Conservation (phyloP, 92 coral and sea anemone species). For the Porites evermanni region DNA sequence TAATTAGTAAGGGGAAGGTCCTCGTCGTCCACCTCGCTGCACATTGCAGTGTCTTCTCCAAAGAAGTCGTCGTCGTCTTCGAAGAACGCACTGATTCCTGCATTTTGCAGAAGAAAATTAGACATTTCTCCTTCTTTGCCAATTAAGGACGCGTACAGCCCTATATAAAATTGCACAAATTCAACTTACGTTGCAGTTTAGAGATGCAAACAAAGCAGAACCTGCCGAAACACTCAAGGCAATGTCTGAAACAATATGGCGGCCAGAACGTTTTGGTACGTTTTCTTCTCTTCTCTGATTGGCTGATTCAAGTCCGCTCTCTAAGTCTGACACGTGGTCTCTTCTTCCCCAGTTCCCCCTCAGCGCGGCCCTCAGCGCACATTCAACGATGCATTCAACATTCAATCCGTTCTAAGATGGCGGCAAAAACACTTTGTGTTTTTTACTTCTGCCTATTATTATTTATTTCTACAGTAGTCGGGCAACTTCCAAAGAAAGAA, state of each 20-base stretch:
- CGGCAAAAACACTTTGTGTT: slow-evolving; percentile 20
- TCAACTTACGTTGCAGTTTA: slow-evolving; percentile 17
- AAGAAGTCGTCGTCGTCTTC: slow-evolving; percentile 39
- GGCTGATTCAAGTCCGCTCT: neutral
- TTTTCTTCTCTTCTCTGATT: neutral
- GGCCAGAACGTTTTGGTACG: slow-evolving; percentile 30
- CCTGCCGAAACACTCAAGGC: neutral
- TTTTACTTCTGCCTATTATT: slow-evolving; percentile 21
- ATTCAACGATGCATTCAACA: no score
- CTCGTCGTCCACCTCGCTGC: slow-evolving; percentile 59
- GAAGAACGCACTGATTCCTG: slow-evolving; percentile 37
- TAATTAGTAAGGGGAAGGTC: slow-evolving; percentile 80
- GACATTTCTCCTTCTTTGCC: slow-evolving; percentile 19
- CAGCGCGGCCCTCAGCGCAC: neutral
- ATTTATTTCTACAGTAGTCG: slow-evolving; percentile 37
- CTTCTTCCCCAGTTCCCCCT: slow-evolving; percentile 23
- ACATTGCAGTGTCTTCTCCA: slow-evolving; percentile 19
- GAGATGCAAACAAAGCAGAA: neutral
- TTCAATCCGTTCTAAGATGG: slow-evolving; percentile 33
- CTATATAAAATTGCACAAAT: neutral
- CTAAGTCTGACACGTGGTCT: slow-evolving; percentile 16
- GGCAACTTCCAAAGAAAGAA: slow-evolving; percentile 84
- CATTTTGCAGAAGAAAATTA: slow-evolving; percentile 26
- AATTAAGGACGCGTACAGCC: neutral
- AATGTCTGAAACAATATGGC: neutral